Conservation (phyloP, 1,140 invertebrate genomes). For the Pemphigus obesinymphae region DNA sequence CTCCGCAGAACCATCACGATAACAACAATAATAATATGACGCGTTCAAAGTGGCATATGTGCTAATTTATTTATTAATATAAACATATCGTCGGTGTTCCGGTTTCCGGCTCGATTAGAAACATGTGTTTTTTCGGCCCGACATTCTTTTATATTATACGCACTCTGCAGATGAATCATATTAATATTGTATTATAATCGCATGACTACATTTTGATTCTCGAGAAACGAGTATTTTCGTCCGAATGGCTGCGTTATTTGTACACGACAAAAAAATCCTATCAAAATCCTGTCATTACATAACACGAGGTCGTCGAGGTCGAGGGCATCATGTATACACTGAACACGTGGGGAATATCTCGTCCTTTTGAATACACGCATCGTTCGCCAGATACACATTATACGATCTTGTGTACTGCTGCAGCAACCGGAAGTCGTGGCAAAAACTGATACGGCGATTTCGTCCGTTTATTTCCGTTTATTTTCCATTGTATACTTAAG, state of each 20-base stretch:
- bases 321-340: no score
- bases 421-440: background rate
- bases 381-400: background rate
- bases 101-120: background rate
- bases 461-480: background rate
- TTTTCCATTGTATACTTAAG: background rate
- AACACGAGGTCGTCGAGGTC: no score
- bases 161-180: background rate
- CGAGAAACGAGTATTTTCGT: background rate
- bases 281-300: background rate
- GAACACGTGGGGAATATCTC: background rate
- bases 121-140: background rate
- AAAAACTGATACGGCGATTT: background rate
- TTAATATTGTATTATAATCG: background rate
- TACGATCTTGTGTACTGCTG: no score
- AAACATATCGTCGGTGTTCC: background rate
- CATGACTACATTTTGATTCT: background rate
- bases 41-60: no score
- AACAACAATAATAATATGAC: background rate
- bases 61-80: constrained; percentile 8
- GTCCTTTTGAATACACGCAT: background rate
- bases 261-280: background rate
- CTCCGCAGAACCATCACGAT: background rate
- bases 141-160: no score
- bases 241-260: background rate